phyloP scores from a whole-genome alignment of 2,113 vertebrate genomes.

The Baryphthengus martii region DNA sequence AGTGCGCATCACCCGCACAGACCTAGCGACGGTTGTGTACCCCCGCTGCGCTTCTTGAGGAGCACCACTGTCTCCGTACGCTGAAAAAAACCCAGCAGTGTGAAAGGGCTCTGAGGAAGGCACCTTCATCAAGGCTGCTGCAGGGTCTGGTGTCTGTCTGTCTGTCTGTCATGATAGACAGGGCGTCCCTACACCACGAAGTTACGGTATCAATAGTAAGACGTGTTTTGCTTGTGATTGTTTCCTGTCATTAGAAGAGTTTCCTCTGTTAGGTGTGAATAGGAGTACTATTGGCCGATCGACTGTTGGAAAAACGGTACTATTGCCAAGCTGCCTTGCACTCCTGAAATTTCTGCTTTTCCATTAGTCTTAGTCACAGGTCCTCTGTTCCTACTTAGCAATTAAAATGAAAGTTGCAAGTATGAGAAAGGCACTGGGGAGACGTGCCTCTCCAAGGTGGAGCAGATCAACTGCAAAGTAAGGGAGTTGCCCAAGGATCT shows the following conservation, averaged over 20 bases:
- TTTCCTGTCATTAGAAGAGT: neutral
- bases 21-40: neutral
- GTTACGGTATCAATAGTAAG: neutral
- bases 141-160: neutral
- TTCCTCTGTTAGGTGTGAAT: neutral
- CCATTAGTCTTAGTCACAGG: neutral
- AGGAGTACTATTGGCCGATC: neutral
- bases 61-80: neutral
- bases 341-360: neutral
- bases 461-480: slow-evolving; percentile 46
- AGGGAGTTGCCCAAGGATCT: slow-evolving; percentile 30
- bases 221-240: neutral
- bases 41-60: neutral
- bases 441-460: neutral
- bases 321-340: neutral
- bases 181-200: neutral
- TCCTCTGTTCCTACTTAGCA: slow-evolving; percentile 19
- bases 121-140: neutral
- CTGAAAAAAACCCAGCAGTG: neutral
- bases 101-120: neutral
- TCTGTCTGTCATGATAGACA: neutral
- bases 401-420: slow-evolving; percentile 38
- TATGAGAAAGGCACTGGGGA: neutral
- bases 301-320: neutral
- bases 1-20: neutral